Evolutionary conservation across 2,113 vertebrate species (phyloP), one percentile per base, ranked within the genome.

Genomic region (Cranoglanis bouderius): DNA sequence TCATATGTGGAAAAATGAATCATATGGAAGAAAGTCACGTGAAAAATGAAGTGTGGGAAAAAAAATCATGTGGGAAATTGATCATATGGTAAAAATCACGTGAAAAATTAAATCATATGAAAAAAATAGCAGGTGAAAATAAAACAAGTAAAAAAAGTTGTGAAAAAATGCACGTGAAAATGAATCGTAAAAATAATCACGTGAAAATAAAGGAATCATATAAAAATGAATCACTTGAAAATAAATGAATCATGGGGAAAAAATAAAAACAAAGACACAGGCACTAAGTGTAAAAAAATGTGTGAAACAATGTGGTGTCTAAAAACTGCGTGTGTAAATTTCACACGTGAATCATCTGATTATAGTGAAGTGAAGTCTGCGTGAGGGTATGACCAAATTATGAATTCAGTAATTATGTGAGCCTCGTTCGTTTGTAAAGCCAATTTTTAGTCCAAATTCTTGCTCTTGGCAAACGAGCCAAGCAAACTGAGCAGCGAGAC

Each of bases 401-500:
- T 35, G 24, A 19, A 59, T 74, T 55, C n/a, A 49, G 65, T 32
- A 85, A 85, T 85, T 75, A 57, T 59, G 14, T 55, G 12, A 75
- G 12, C 29, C 84, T 57, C 24, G 1, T 43, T 49, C 18, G 49
- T 57, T n/a, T 63, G 19, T 61, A 77, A 88, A 26, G 10, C n/a
- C 51, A 29, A 38, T 63, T 63, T 63, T 61, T n/a, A n/a, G 18
- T 40, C 67, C 53, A 61, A 75, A 75, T 46, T 74, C 81, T 32
- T n/a, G 55, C 21, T 46, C 40, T 32, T 29, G 87, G 70, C 87
- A 63, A 77, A 55, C 21, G 24, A 82, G 9, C 19, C 32, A 29
- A 9, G 84, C 18, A 16, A 74, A 74, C 65, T 29, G 57, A 78
- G 87, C 87, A 84, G 55, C 8, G n/a, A 18, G 53, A 77, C 29